Percentiles rank a stretch among this genome's conserved stretches.
Evolutionary conservation across 2,113 vertebrate species (phyloP).

Genomic region (Rynchops niger): DNA sequence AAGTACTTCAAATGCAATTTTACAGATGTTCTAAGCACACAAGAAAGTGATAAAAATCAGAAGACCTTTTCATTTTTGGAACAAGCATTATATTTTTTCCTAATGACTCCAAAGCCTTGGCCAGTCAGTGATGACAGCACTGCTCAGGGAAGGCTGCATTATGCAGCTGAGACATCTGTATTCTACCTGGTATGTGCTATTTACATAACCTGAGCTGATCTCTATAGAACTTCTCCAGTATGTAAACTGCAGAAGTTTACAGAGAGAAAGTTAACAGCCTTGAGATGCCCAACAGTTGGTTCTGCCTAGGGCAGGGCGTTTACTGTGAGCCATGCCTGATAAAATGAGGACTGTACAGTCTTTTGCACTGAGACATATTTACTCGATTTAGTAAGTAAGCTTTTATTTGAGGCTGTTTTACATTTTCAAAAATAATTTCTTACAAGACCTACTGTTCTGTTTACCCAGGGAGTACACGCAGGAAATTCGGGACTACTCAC

Average conservation of each 20-base stretch:
- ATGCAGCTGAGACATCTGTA: not conserved
- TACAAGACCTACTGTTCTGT: not conserved
- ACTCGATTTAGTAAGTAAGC: not conserved
- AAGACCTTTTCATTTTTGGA: not conserved
- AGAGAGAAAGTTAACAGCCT: not conserved
- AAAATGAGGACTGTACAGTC: not conserved
- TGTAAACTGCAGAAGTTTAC: not conserved
- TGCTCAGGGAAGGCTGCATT: not conserved
- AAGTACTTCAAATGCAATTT: not conserved
- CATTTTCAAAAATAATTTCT: not conserved
- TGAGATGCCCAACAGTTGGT: not conserved
- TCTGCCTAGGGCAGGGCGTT: not conserved
- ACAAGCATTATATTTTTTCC: not conserved
- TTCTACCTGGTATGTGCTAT: not conserved
- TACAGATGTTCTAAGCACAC: not conserved
- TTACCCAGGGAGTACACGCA: not conserved
- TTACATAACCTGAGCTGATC: not conserved
- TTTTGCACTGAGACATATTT: not conserved
- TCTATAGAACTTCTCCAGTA: not conserved
- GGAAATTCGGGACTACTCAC: not conserved
- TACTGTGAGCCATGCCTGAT: not conserved
- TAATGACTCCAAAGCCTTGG: not conserved
- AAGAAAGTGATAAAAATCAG: not conserved
- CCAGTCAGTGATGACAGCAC: not conserved
- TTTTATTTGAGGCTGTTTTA: not conserved